Evolutionary conservation across 1,140 invertebrate species (phyloP), one percentile per base, ranked within the genome.

Genomic region (Drosophila arizonae): DNA sequence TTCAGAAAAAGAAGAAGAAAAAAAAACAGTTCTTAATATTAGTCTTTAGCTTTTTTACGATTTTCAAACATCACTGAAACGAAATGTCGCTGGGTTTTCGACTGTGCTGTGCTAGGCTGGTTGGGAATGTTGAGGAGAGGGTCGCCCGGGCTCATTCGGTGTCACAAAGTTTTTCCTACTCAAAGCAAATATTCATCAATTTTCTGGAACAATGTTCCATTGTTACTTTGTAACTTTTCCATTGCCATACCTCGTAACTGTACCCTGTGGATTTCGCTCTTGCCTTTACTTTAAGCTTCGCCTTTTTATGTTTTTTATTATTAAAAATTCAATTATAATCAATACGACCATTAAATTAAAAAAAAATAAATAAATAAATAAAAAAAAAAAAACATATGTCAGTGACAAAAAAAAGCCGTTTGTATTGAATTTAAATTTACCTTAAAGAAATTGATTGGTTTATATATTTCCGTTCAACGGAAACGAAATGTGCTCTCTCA

Each of bases 131-230:
- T 50, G 9, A 26, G 24, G 6, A 6, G 45, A 15, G 43, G 54
- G 57, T 6, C 15, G 10, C 43, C 30, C n/a, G 43, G 52, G 46
- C 72, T 17, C 43, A 15, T 5, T 45, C 15, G 60, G 39, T 66
- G 68, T 64, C 51, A 63, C 45, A 67, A 71, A 72, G 51, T 67
- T 48, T 58, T 43, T 26, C 56, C 58, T 67, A 66, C 55, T 30
- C 30, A 33, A 41, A 64, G 11, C 10, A 60, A 52, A 52, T 39
- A 58, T 72, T 52, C 46, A 60, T 67, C 60, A 75, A 70, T 62
- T 60, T 63, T 36, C 36, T 64, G 61, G n/a, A 74, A 75, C 36
- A 65, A 75, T 64, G 58, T 60, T 17, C 21, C 46, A 76, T 76
- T 78, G 68, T 76, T 64, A 28, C 33, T 30, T 51, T 67, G 55